Evolutionary conservation across 2,888 invertebrate species (phyloP), one percentile per base, ranked within the genome.

Genomic region (Tortrix viridana): DNA sequence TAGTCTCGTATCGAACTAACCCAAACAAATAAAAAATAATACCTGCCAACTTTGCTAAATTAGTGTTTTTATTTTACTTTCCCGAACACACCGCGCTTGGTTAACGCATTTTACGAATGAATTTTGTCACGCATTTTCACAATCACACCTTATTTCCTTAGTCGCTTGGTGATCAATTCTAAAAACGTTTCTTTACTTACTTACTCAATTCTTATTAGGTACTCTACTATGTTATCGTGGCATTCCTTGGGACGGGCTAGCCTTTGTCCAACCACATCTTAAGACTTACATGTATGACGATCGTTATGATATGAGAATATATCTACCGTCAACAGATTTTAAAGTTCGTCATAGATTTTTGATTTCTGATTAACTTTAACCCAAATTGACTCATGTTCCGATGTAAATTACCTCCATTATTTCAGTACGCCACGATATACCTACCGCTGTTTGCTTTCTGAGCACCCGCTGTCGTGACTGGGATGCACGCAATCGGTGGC

Each of bases 1-100:
- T 63, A 63, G 63, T 63, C 52, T 48, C 53, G 57, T 63, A 63
- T 63, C 63, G 63, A 63, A 48, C 41, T 60, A 63, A 58, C 52
- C 53, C 47, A 63, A 62, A 62, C 62, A 62, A 63, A 63, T 58
- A 63, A 48, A 63, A 61, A 58, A 53, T 57, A 50, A 63, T 52
- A 63, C 32, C 43, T 22, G 22, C 53, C 41, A 48, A 63, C 32
- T 63, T 49, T 58, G 22, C 58, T 48, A 53, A 63, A 58, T 63
- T 20, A 41, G 47, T 48, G 47, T 63, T 53, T 53, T 47, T 38
- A 53, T 58, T 63, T 63, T 58, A 41, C 47, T 63, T 58, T 47
- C 53, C 26, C 32, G 48, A 9, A 19, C 9, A 20, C 5, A 9
- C n/a, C n/a, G n/a, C n/a, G n/a, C n/a, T n/a, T n/a, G n/a, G n/a